A percentile compares a stretch with the other conserved stretches of the same genome.
phyloP scores from a whole-genome alignment of 1,140 invertebrate species.

The Calycopis cecrops region DNA sequence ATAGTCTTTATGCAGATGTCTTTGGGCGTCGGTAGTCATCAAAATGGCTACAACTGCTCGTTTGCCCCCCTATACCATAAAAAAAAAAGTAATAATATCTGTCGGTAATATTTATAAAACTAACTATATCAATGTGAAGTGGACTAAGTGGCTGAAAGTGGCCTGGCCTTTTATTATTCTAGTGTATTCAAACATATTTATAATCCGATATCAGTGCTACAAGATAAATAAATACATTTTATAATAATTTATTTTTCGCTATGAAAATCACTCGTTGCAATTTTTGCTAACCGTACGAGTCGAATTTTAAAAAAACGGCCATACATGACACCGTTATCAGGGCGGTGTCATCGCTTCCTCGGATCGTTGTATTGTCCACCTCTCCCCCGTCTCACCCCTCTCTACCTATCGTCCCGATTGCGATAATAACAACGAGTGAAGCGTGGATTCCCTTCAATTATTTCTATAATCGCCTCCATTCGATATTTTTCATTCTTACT shows the following conservation, averaged over 20 bases:
- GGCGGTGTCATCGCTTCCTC: not conserved
- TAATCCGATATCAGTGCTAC: not conserved
- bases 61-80: no score
- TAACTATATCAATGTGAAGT: no score
- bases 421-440: slow-evolving; percentile 5
- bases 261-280: not conserved
- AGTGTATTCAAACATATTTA: not conserved
- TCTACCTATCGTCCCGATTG: not conserved
- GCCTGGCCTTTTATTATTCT: no score
- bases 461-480: slow-evolving; percentile 7
- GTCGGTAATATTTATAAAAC: no score
- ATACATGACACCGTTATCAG: not conserved
- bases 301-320: not conserved
- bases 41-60: no score
- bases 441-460: slow-evolving; percentile 1
- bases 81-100: no score
- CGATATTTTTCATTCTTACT: slow-evolving; percentile 5
- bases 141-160: no score
- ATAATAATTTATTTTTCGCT: not conserved
- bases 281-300: not conserved
- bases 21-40: no score
- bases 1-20: no score
- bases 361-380: slow-evolving; percentile 5
- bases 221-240: not conserved
- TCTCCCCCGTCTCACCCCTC: not conserved